Base-by-base conservation (phyloP, 2,113 vertebrate species). In the Hymenochirus boettgeri region DNA sequence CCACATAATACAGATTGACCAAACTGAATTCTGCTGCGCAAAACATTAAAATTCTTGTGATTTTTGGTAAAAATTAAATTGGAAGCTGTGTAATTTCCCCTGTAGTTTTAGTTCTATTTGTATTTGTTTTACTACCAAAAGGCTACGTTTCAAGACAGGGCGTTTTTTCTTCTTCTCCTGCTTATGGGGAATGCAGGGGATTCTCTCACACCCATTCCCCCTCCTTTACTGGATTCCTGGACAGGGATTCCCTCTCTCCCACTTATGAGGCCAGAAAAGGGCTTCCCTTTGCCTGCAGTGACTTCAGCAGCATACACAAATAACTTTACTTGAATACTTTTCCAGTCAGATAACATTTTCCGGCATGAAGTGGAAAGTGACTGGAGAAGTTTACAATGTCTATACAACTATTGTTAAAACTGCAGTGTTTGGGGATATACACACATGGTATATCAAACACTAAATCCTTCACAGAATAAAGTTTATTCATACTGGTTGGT, bases 241-340 rank as follows among this genome's bases (percentile, higher is more conserved):
- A 7, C 54, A 33, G 27, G 56, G 33, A 37, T 22, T 37, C 31
- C 56, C 56, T 39, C 35, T 22, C 24, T 45, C 21, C 17, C 35
- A 31, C 35, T 42, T 21, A 19, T 25, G 55, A 59, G 46, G 46
- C 31, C 46, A 19, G 42, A 6, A 7, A 19, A 47, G 45, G 63
- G 64, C 35, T 66, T 58, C 64, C 53, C 52, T 57, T 37, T 18
- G 22, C 19, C 31, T 23, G 52, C 19, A 15, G 26, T 65, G 52
- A 65, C 53, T 33, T 65, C 62, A 65, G 18, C 7, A 19, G 22
- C 18, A 1, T 48, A 4, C 46, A 48, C 19, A 8, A 8, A 21
- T 15, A 48, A 48, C 18, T 48, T 48, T 5, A 48, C 19, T 22
- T 23, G 46, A 23, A 21, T 21, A 7, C 9, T 48, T 21, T 48